These are phyloP conservation scores for Erinaceus europaeus DNA, from an alignment of 2,113 vertebrate species.

Conservation along the genomic window DNA sequence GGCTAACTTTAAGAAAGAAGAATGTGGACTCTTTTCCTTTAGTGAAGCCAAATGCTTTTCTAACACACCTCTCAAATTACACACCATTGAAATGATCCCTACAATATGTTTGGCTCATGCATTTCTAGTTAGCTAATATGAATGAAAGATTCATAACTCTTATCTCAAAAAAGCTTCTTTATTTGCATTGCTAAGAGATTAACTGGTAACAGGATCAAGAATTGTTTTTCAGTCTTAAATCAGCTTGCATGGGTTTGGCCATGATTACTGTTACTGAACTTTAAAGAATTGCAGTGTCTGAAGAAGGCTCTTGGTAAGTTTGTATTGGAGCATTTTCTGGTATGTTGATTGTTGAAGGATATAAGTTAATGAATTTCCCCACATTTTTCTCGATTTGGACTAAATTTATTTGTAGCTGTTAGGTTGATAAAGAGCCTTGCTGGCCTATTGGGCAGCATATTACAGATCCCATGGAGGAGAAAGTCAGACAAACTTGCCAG, in stretches of 20 bases:
- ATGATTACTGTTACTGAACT: neutral
- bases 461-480: slow-evolving; percentile 15
- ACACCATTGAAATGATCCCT: slow-evolving; percentile 31
- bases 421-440: neutral
- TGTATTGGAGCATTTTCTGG: neutral
- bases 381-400: neutral
- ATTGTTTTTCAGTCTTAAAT: slow-evolving; percentile 23
- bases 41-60: too few relatives aligned
- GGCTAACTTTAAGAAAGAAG: too few relatives aligned
- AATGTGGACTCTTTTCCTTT: too few relatives aligned
- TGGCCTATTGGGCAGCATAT: slow-evolving; percentile 16
- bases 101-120: slow-evolving; percentile 52
- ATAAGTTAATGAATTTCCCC: neutral
- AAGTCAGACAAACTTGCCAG: slow-evolving; percentile 17
- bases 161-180: slow-evolving; percentile 54
- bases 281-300: neutral
- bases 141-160: slow-evolving; percentile 70
- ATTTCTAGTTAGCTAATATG: slow-evolving; percentile 61
- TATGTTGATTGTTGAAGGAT: neutral
- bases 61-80: too few relatives aligned
- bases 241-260: neutral
- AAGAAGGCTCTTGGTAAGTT: slow-evolving; percentile 8
- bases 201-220: slow-evolving; percentile 10
- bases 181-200: slow-evolving; percentile 43
- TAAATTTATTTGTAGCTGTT: slow-evolving; percentile 35